A percentile compares a stretch with the other conserved stretches of the same genome.
Conservation (phyloP, 2,888 invertebrate genomes). For the Mesoligia furuncula region DNA sequence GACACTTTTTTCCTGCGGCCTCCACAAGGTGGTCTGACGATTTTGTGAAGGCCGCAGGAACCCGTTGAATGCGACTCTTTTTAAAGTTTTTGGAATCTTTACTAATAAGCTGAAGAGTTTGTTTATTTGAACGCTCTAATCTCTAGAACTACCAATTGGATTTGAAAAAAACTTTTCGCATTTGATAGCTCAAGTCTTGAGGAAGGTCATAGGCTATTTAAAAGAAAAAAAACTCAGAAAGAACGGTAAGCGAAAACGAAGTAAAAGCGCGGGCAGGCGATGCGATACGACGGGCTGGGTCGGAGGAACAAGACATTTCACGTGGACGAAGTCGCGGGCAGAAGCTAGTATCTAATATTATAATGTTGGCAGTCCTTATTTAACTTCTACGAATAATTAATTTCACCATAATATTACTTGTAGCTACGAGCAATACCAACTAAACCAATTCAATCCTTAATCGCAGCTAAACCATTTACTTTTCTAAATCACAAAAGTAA, state of each 20-base stretch:
- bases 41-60: too few species aligned
- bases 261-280: too few species aligned
- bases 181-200: not conserved
- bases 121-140: not conserved
- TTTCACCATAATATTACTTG: not conserved
- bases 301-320: too few species aligned
- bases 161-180: not conserved
- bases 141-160: not conserved
- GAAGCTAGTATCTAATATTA: too few species aligned
- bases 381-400: not conserved
- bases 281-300: too few species aligned
- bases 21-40: too few species aligned
- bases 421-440: not conserved
- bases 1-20: too few species aligned
- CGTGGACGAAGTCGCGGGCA: too few species aligned
- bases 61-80: too few species aligned
- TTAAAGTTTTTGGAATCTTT: not conserved
- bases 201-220: too few species aligned
- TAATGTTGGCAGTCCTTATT: too few species aligned
- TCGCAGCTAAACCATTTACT: slow-evolving; percentile 37
- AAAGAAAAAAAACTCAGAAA: not conserved
- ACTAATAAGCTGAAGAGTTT: not conserved
- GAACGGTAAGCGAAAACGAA: too few species aligned
- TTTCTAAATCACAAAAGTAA: slow-evolving; percentile 62
- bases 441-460: slow-evolving; percentile 31